Percentiles rank a stretch among this genome's conserved stretches.
Conservation (phyloP, 2,888 invertebrate species). For the Limnephilus marmoratus region DNA sequence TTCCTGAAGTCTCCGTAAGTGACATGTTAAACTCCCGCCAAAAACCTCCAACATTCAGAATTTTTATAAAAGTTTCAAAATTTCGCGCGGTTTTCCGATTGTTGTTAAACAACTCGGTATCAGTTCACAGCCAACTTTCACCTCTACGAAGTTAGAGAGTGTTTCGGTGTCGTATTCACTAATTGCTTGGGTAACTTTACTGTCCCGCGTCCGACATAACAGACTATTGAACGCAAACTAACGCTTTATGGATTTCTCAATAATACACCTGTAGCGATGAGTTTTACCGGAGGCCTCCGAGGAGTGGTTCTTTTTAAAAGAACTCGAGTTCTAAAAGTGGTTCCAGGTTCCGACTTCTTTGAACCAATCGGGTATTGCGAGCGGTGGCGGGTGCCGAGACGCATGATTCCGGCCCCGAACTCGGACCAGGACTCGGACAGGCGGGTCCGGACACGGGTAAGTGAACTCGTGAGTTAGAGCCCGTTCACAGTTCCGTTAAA, state of each 20-base stretch:
- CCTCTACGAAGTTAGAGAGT: neutral
- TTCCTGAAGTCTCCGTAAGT: slow-evolving; percentile 38
- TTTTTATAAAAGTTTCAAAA: neutral
- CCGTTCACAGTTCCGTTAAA: too few species aligned
- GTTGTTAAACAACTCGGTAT: neutral
- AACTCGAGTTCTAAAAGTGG: too few species aligned
- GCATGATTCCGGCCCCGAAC: too few species aligned
- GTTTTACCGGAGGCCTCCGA: too few species aligned
- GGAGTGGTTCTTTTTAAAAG: too few species aligned
- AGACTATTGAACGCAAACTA: slow-evolving; percentile 8
- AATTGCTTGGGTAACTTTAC: neutral
- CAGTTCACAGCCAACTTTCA: neutral
- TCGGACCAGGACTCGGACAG: too few species aligned
- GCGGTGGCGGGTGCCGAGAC: too few species aligned
- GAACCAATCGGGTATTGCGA: too few species aligned
- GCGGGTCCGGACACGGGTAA: too few species aligned
- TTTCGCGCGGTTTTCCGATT: neutral
- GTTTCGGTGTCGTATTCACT: neutral
- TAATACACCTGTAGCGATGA: neutral
- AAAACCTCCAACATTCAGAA: neutral
- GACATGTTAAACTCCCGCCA: neutral
- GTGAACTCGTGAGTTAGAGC: too few species aligned
- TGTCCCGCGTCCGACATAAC: neutral
- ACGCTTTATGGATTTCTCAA: slow-evolving; percentile 4
- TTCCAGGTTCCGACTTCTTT: too few species aligned